These are phyloP conservation scores for Asbolus verrucosus DNA, from an alignment of 1,140 invertebrate species.

Conservation along the genomic window DNA sequence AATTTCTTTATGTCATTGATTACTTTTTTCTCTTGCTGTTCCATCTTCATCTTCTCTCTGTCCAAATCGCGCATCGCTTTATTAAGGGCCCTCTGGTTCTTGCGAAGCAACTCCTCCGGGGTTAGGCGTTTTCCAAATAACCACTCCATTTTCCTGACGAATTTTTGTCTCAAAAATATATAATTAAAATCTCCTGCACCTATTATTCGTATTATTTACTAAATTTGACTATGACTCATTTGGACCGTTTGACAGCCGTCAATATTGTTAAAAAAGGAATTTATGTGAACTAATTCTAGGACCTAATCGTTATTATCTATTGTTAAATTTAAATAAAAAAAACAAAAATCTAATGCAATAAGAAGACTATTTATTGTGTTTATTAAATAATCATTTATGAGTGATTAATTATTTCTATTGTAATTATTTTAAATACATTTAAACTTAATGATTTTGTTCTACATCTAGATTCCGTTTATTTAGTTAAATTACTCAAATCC, in stretches of 20 bases:
- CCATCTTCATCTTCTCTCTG: constrained; percentile 94
- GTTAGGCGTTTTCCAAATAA: constrained; percentile 96
- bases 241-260: constrained; percentile 9
- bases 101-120: constrained; percentile 97
- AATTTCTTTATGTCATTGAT: constrained; percentile 99
- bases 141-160: constrained; percentile 84
- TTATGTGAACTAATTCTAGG: no score
- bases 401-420: no score
- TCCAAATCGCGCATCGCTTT: constrained; percentile 99
- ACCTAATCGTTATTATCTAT: no score
- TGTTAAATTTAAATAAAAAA: no score
- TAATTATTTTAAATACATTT: no score
- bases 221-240: constrained; percentile 38
- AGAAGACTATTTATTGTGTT: no score
- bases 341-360: not conserved
- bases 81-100: constrained; percentile 98
- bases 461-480: no score
- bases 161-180: not conserved
- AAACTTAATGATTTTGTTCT: no score
- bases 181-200: no score
- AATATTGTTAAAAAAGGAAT: constrained; percentile 9
- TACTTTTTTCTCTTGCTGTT: constrained; percentile 98
- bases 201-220: not conserved
- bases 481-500: no score
- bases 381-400: no score